These are phyloP conservation scores for Argyrosomus japonicus DNA, from an alignment of 2,113 vertebrate genomes.

Conservation along the genomic window DNA sequence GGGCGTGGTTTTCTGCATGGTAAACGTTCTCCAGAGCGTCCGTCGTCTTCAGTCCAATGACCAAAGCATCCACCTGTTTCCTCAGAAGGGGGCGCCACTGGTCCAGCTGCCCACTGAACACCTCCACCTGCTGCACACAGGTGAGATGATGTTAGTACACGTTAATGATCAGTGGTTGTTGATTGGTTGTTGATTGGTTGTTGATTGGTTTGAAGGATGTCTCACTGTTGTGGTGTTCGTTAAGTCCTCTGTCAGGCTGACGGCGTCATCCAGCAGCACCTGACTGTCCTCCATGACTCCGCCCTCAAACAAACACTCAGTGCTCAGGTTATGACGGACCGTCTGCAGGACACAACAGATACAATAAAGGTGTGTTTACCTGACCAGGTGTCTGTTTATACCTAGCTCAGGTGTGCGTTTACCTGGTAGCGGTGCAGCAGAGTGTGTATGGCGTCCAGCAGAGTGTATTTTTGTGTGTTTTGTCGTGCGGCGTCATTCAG, in stretches of 20 bases:
- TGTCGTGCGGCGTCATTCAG: constrained; percentile 65
- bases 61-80: constrained; percentile 88
- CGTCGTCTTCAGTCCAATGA: constrained; percentile 88
- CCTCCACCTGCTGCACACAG: constrained; percentile 83
- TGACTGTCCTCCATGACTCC: constrained; percentile 80
- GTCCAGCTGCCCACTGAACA: constrained; percentile 80
- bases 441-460: constrained; percentile 78
- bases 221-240: constrained; percentile 82
- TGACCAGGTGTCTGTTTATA: background rate
- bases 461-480: constrained; percentile 74
- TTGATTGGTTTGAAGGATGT: background rate
- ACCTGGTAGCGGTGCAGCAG: constrained; percentile 83
- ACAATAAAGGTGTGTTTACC: background rate
- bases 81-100: constrained; percentile 87
- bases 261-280: constrained; percentile 72
- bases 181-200: background rate
- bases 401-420: background rate
- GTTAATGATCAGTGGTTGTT: too few species aligned
- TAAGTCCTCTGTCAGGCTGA: constrained; percentile 66
- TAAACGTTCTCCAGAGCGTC: constrained; percentile 88
- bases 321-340: constrained; percentile 30
- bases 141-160: too few species aligned
- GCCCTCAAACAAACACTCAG: background rate
- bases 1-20: constrained; percentile 86
- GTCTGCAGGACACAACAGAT: constrained; percentile 30